Percentiles rank a stretch among this genome's conserved stretches.
phyloP scores from a whole-genome alignment of 2,888 invertebrate genomes.

The Galeruca laticollis region DNA sequence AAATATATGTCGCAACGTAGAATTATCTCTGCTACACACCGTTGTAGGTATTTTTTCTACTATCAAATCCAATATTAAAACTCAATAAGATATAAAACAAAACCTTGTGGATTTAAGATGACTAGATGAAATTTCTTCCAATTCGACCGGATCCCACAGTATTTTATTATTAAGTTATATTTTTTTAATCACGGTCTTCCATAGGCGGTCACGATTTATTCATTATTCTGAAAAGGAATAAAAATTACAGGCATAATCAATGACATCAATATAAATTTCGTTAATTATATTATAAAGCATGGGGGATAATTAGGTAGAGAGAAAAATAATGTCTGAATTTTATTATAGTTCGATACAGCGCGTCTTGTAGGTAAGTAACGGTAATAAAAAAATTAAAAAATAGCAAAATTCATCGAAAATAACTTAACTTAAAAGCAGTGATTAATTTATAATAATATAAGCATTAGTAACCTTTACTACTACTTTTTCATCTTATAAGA shows the following conservation, averaged over 20 bases:
- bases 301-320: not conserved
- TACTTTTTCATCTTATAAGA: too few species aligned
- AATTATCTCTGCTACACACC: not conserved
- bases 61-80: slow-evolving; percentile 19
- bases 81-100: slow-evolving; percentile 31
- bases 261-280: not conserved
- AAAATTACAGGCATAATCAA: not conserved
- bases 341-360: too few species aligned
- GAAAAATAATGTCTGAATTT: too few species aligned
- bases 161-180: slow-evolving; percentile 38
- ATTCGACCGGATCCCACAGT: slow-evolving; percentile 24
- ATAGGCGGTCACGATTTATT: slow-evolving; percentile 4
- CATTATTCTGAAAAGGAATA: not conserved
- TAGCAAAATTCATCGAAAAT: too few species aligned
- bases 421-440: too few species aligned
- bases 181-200: slow-evolving; percentile 18
- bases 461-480: too few species aligned
- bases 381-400: too few species aligned
- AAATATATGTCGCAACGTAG: too few species aligned
- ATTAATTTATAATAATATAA: too few species aligned
- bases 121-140: slow-evolving; percentile 28
- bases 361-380: too few species aligned
- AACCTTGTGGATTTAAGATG: slow-evolving; percentile 31
- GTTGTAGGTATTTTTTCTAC: slow-evolving; percentile 31
- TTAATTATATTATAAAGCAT: not conserved